Base-by-base conservation (phyloP, 1,140 invertebrate genomes). In the Penaeus vannamei region DNA sequence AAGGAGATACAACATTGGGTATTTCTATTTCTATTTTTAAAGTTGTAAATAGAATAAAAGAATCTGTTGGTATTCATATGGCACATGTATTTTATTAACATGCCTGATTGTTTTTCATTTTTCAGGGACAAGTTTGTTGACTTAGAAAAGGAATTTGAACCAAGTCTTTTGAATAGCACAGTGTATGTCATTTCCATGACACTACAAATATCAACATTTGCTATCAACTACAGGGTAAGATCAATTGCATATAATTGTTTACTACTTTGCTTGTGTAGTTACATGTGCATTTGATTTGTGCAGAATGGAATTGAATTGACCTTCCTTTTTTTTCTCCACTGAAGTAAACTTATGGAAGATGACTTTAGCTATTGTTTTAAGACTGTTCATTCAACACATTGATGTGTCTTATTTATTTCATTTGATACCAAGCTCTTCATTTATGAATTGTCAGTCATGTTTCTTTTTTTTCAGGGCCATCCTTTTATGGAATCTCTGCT, bases 101-200 rank as follows among this genome's bases (percentile, higher is more conserved):
- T 53, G 14, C 14, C 14, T 5, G 8, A 29, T 46, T 83, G 64
- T 42, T 81, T 72, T 32, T 20, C 83, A 4, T 53, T 62, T 86
- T 86, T 46, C 86, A 91, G 90, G 36, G 83, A 83, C 20, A 89
- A 89, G 76, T 60, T 59, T 26, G 66, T 86, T 10, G 96, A 98
- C 92, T 95, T 98, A 91, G 96, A 98, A 89, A 95, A 96, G 84
- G 95, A 96, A 91, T 99, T 99, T 93, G 95, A 97, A 93, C 97
- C 98, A 60, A 98, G 97, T 93, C 94, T 99, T 77, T 94, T 99
- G 17, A 99, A 99, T 93, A 99, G 98, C 91, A 99, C 98, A 36
- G 98, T 99, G 8, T 99, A 99, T 93, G 97, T 99, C 80, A 98
- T 99, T 91, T 99, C 98, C 17, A 97, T 99, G 95, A 95, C 98